Base-by-base conservation (phyloP, 2,797 vertebrate genomes). In the Melanotaenia nigrans region DNA sequence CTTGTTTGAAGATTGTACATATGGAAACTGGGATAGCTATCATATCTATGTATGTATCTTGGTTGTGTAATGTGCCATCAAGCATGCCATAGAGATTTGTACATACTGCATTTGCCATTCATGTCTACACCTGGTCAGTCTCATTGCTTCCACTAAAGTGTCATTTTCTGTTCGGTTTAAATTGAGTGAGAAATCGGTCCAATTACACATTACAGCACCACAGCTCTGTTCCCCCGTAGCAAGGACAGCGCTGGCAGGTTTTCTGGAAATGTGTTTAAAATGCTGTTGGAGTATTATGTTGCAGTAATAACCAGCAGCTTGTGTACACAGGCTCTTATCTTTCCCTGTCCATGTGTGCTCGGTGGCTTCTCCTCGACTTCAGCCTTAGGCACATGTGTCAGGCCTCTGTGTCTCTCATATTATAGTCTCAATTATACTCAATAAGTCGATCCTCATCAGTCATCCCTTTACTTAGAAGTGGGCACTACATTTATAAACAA, bases 261-360 rank as follows among this genome's bases (percentile, higher is more conserved):
- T 78, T 74, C 68, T 35, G 68, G 71, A 82, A 90, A 86, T 81
- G 87, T 88, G 86, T 87, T 89, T 89, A 80, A 89, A 91, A 87
- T 86, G 87, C 84, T 85, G 84, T 83, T 67, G 25, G 54, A 84
- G 84, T 74, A 45, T 90, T 89, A 85, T 88, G 90, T 87, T 87
- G 86, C 87, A 82, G 90, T 88, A 86, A 87, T 92, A 89, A 80
- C 73, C 87, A 71, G 83, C 88, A 86, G 89, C 90, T 85, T 91
- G 90, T 93, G 92, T 91, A 91, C 89, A 91, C 83, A 91, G 85
- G 68, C 83, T 88, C 89, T 91, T 92, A 91, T 93, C 92, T 90
- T 76, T 75, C 66, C 75, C 78, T 70, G 83, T 62, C 90, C 86
- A 83, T 90, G 92, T 90, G 87, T 89, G 86, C 79, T 75, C 75